These are phyloP conservation scores for Anas georgica DNA, from an alignment of 2,797 vertebrate species.

Conservation along the genomic window DNA sequence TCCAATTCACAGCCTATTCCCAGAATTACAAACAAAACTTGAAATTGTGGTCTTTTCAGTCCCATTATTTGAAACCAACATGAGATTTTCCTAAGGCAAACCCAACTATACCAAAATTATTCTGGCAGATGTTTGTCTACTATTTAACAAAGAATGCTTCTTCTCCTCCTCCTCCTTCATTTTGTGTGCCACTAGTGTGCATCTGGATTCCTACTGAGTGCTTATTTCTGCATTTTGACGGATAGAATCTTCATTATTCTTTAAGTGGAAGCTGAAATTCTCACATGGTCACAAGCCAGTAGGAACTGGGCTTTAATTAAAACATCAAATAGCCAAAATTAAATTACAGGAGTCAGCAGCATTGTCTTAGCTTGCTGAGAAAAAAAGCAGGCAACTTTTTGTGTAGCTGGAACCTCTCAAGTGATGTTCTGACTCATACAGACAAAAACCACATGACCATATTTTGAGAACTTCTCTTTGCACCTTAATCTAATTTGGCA, in stretches of 20 bases:
- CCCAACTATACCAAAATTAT: neutral
- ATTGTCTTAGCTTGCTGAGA: neutral
- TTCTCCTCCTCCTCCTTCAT: neutral
- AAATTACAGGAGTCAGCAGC: neutral
- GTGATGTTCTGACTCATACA: neutral
- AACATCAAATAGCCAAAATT: neutral
- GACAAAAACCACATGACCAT: neutral
- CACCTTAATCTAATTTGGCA: neutral
- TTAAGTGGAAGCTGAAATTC: neutral
- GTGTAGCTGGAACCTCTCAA: neutral
- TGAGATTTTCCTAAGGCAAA: constrained; percentile 10
- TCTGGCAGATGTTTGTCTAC: neutral
- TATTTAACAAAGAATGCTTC: neutral
- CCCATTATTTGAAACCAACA: neutral
- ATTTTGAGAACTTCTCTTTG: neutral
- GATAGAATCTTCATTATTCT: neutral
- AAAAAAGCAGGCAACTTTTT: neutral
- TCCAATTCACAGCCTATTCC: neutral
- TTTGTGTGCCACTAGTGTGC: neutral
- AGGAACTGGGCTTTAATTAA: neutral
- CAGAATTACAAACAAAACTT: constrained; percentile 17
- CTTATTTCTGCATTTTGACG: neutral
- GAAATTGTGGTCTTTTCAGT: neutral
- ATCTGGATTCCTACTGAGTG: neutral
- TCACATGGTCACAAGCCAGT: neutral